Base-by-base conservation (phyloP, 2,797 vertebrate genomes). In the Sebastes hubbsi region DNA sequence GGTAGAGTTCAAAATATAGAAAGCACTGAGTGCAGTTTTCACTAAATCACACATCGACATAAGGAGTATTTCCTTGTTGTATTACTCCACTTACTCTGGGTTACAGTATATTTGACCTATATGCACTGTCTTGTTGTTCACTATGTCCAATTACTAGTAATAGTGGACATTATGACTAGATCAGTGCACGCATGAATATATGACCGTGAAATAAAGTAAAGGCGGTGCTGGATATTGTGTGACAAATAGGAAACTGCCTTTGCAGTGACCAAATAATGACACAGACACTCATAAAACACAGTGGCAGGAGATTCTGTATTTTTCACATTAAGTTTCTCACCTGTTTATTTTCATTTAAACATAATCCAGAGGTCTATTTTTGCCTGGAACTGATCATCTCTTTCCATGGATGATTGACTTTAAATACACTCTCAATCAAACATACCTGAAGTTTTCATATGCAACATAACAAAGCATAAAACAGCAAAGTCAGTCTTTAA, bases 381-480 rank as follows among this genome's bases (percentile, higher is more conserved):
- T 62, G 6, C 13, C 10, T 34, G 24, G 54, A 86, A 56, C 6
- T 14, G 20, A 54, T 60, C n/a, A 72, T 25, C n/a, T 80, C 27
- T 78, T 60, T 82, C 12, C 36, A 56, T 32, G 63, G 75, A 71
- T 73, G 62, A 77, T 89, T 80, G 77, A 83, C 73, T 85, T 85
- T 80, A 64, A 88, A 77, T 34, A 46, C 27, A 11, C 54, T 66
- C 29, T 89, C 63, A 36, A 42, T 86, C 80, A 78, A 83, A 79
- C 81, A 55, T 12, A 61, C 62, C 54, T 80, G 72, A 70, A 75
- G 64, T 81, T 83, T 70, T 82, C 56, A 77, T 82, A 71, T 75
- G 83, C 77, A 71, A 70, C 84, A 83, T 74, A 86, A 82, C 73
- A 16, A 56, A 68, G 60, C 54, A 72, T 77, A 85, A 83, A 89